Evolutionary conservation across 2,888 invertebrate species (phyloP), one percentile per base, ranked within the genome.

Genomic region (Dryomyza anilis): DNA sequence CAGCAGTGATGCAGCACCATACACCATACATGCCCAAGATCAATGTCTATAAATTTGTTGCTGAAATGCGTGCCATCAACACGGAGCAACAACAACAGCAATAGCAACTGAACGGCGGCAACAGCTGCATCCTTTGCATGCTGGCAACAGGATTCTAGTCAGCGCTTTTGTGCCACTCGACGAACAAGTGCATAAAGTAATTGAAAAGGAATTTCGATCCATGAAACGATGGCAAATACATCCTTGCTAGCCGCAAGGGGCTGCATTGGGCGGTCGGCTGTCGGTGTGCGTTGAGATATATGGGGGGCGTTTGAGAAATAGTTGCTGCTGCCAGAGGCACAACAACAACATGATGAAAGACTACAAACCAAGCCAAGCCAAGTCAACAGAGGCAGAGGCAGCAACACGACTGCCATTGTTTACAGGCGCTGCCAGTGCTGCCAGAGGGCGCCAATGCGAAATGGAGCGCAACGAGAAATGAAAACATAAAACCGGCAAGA

Each of bases 351-450:
- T 48, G 6, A 46, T 12, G 2, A 46, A 12, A 48, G 7, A 69
- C 63, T 67, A 76, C 68, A 75, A 70, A 68, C 71, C 72, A 67
- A 75, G 69, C 70, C 74, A 76, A 75, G n/a, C n/a, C 70, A 70
- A 71, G 69, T 69, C 55, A 65, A 56, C 27, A 59, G 30, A 4
- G 52, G 46, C 53, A 66, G 55, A 58, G 33, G 59, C 63, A 61
- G 60, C 39, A 61, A 36, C 19, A 21, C 23, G 50, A 25, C 50
- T 25, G 14, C 25, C 48, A 48, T 8, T 48, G 23, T 27, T 50
- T 23, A 14, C 50, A n/a, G 50, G 14, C 25, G 50, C 50, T 25
- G 23, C 23, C 50, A 50, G 50, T 21, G 27, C 25, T 50, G 50
- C 50, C 50, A 43, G n/a, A 23, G 19, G 48, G 48, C 50, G 27